phyloP scores from a whole-genome alignment of 2,888 invertebrate species.

The Deroplatys truncata region DNA sequence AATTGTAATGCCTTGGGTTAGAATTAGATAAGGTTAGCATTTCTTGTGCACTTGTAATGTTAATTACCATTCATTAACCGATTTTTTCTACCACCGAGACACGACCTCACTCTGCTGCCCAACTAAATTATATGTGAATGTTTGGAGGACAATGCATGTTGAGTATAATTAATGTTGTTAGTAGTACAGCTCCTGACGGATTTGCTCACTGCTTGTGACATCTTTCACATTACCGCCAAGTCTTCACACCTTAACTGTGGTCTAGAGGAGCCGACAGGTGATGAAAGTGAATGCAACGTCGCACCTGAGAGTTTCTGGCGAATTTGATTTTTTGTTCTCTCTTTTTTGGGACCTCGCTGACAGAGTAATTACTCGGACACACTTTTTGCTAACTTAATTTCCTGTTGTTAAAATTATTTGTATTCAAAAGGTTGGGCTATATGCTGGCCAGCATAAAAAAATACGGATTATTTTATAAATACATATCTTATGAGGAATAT shows the following conservation, averaged over 20 bases:
- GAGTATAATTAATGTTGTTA: background rate
- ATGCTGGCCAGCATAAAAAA: too few relatives aligned
- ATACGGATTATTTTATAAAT: too few relatives aligned
- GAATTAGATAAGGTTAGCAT: background rate
- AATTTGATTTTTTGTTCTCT: too few relatives aligned
- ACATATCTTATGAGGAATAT: too few relatives aligned
- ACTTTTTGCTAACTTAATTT: too few relatives aligned
- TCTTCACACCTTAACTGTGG: background rate
- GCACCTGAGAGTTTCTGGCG: too few relatives aligned
- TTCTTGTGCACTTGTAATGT: constrained; percentile 7
- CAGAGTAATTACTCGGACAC: too few relatives aligned
- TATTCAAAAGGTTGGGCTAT: too few relatives aligned
- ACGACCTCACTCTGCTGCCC: background rate
- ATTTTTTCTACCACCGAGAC: background rate
- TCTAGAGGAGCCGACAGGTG: background rate
- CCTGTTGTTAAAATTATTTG: too few relatives aligned
- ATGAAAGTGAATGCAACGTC: background rate
- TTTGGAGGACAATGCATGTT: background rate
- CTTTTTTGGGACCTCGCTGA: too few relatives aligned
- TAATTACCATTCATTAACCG: constrained; percentile 14
- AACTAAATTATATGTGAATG: background rate
- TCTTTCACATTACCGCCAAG: background rate
- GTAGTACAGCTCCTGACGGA: background rate
- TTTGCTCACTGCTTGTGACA: background rate
- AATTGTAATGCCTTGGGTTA: background rate